Evolutionary conservation across 2,888 invertebrate species (phyloP).

Genomic region (Athetis lepigone): DNA sequence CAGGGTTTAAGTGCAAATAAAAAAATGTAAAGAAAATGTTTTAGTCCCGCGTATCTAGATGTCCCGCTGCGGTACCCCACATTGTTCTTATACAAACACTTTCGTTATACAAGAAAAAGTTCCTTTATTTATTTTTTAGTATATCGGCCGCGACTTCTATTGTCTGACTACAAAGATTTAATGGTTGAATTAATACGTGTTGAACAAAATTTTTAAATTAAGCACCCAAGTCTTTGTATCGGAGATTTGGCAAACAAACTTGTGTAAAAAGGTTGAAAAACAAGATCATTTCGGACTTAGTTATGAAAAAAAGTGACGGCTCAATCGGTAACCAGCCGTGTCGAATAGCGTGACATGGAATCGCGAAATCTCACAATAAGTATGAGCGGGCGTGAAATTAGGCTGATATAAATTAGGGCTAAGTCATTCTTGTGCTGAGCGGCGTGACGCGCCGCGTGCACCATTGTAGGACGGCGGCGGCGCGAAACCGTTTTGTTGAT

Average conservation of each 20-base stretch:
- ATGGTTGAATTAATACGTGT: constrained; percentile 85
- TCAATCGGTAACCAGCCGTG: constrained; percentile 85
- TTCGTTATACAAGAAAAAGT: constrained; percentile 82
- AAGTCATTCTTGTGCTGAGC: constrained; percentile 77
- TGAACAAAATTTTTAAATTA: constrained; percentile 73
- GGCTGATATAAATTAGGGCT: constrained; percentile 85
- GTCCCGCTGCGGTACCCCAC: constrained; percentile 87
- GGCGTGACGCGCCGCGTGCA: constrained; percentile 84
- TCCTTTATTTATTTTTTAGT: constrained; percentile 84
- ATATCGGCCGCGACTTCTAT: constrained; percentile 77
- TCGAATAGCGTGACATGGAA: constrained; percentile 86
- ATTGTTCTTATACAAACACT: constrained; percentile 90
- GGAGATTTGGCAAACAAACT: constrained; percentile 64
- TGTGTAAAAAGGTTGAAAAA: constrained; percentile 46
- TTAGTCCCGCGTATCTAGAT: constrained; percentile 84
- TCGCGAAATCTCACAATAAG: constrained; percentile 85
- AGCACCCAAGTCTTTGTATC: constrained; percentile 69
- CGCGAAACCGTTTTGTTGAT: constrained; percentile 86
- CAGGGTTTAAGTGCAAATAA: constrained; percentile 83
- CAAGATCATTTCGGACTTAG: constrained; percentile 41
- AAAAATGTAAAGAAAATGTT: constrained; percentile 83
- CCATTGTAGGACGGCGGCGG: constrained; percentile 77
- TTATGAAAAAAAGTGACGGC: constrained; percentile 78
- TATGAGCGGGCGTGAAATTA: constrained; percentile 88
- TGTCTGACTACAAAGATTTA: constrained; percentile 75